Conservation (phyloP, 2,113 vertebrate species). For the Myotis lucifugus region DNA sequence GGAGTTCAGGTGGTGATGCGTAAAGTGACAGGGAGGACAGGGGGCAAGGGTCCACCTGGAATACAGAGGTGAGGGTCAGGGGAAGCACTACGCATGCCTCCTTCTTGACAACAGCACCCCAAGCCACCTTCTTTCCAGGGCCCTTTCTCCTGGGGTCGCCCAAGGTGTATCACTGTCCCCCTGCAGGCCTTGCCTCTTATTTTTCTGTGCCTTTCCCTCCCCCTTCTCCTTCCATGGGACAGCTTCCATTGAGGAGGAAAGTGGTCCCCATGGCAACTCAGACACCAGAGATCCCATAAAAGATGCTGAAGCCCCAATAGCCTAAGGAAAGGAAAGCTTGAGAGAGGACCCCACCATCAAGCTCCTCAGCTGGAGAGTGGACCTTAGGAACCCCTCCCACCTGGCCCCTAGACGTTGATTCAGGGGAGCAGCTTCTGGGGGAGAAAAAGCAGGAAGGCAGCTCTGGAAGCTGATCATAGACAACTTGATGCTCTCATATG, state of each 20-base stretch:
- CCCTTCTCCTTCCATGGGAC: background rate
- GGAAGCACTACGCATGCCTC: background rate
- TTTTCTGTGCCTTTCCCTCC: background rate
- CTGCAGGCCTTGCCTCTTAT: background rate
- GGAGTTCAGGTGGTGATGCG: background rate
- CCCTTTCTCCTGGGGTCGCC: background rate
- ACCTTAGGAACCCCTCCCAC: background rate
- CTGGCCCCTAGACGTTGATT: background rate
- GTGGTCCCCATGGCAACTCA: constrained; percentile 30
- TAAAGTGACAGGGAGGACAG: background rate
- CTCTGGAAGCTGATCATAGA: background rate
- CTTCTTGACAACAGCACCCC: background rate
- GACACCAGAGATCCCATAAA: constrained; percentile 13
- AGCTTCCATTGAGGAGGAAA: background rate
- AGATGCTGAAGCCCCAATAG: background rate
- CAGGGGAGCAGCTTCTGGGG: background rate
- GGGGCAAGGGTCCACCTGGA: background rate
- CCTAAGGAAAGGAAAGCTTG: background rate
- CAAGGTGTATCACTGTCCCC: background rate
- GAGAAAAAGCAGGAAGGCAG: background rate
- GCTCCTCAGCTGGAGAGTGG: background rate
- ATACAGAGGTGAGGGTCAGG: background rate
- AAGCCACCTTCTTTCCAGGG: background rate
- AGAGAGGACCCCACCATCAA: background rate
- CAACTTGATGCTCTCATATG: background rate